phyloP scores from a whole-genome alignment of 2,888 invertebrate genomes.

The Mycalesis mineus region DNA sequence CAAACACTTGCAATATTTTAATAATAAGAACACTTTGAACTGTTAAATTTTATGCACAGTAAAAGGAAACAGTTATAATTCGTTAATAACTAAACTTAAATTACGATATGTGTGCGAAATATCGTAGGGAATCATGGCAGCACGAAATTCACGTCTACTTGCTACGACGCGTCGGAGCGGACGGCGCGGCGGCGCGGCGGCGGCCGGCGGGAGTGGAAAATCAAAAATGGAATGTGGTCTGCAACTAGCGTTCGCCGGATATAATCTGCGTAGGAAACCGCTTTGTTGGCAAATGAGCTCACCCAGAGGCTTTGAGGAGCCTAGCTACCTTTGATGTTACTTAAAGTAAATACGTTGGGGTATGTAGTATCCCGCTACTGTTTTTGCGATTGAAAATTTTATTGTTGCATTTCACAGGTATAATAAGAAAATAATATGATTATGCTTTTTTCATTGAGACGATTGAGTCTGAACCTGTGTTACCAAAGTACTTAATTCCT shows the following conservation, averaged over 20 bases:
- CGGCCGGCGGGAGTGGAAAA: neutral
- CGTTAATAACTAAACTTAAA: constrained; percentile 32
- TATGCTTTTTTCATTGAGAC: no score
- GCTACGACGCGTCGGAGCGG: constrained; percentile 43
- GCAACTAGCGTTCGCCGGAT: neutral
- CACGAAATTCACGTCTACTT: constrained; percentile 46
- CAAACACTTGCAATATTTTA: constrained; percentile 32
- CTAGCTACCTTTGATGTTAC: neutral
- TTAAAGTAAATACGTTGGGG: no score
- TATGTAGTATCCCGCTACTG: no score
- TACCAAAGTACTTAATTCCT: no score
- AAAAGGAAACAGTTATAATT: constrained; percentile 47
- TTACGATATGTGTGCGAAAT: constrained; percentile 33
- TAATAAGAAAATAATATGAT: no score
- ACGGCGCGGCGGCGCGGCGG: constrained; percentile 29
- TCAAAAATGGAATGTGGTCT: constrained; percentile 1
- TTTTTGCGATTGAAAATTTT: no score
- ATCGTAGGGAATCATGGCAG: constrained; percentile 49
- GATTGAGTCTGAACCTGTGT: no score
- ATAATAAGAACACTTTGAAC: constrained; percentile 37
- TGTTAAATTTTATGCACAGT: constrained; percentile 45
- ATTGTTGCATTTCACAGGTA: no score
- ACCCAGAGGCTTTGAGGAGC: constrained; percentile 11
- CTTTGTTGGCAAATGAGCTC: constrained; percentile 26
- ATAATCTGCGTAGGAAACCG: constrained; percentile 20